Percentiles rank a stretch among this genome's conserved stretches.
Conservation (phyloP, 2,888 invertebrate genomes). For the Rosalia funebris region DNA sequence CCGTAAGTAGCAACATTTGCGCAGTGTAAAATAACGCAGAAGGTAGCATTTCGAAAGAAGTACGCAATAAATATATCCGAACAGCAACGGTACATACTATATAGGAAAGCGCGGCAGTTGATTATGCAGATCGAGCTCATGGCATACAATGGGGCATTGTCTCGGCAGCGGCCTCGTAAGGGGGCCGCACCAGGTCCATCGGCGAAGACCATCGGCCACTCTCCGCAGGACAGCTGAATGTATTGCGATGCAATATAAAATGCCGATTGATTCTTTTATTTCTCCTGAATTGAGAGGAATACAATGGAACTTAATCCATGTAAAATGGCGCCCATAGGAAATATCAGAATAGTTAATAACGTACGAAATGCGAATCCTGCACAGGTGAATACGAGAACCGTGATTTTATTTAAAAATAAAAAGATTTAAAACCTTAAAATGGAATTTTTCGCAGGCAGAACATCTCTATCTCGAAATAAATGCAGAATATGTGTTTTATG, state of each 20-base stretch:
- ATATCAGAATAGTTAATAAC: background rate
- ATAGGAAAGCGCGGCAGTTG: slow-evolving; percentile 22
- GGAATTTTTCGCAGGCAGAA: no score
- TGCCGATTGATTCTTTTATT: slow-evolving; percentile 34
- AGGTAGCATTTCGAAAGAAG: slow-evolving; percentile 18
- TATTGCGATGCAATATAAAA: slow-evolving; percentile 24
- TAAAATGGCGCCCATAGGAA: slow-evolving; percentile 12
- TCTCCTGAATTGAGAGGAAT: slow-evolving; percentile 19
- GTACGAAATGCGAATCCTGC: background rate
- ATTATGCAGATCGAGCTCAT: slow-evolving; percentile 36
- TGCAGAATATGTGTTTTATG: no score
- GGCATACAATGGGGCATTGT: slow-evolving; percentile 39
- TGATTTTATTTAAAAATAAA: background rate
- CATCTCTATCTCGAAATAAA: no score
- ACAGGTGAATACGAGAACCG: background rate
- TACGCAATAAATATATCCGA: slow-evolving; percentile 29
- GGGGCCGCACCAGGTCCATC: slow-evolving; percentile 22
- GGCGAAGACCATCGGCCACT: slow-evolving; percentile 28
- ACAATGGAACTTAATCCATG: slow-evolving; percentile 25
- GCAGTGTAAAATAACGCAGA: slow-evolving; percentile 18
- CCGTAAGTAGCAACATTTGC: slow-evolving; percentile 6
- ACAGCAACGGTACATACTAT: slow-evolving; percentile 34
- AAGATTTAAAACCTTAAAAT: no score
- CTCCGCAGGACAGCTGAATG: slow-evolving; percentile 23
- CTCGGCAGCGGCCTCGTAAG: slow-evolving; percentile 24